phyloP scores from a whole-genome alignment of 2,113 vertebrate genomes.

The Podocnemis expansa region DNA sequence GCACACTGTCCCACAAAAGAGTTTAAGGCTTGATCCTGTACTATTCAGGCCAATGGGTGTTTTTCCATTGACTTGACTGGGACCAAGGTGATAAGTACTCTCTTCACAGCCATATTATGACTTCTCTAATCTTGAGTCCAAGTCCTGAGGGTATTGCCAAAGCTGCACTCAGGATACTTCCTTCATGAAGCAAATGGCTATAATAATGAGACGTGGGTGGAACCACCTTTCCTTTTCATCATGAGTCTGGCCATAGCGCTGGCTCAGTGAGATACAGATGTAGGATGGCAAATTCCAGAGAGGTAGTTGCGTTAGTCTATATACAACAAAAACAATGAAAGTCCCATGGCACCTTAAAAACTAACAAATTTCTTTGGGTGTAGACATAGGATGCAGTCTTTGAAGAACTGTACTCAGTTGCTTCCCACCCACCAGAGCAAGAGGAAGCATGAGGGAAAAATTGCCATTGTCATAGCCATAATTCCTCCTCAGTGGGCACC shows the following conservation, averaged over 20 bases:
- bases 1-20: background rate
- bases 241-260: too few species aligned
- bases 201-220: too few species aligned
- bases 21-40: background rate
- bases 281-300: background rate
- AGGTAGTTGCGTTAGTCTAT: too few species aligned
- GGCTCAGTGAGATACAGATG: background rate
- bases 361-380: too few species aligned
- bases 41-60: background rate
- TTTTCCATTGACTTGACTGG: background rate
- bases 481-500: background rate
- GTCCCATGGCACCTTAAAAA: too few species aligned
- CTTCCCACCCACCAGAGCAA: background rate
- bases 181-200: too few species aligned
- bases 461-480: accelerated
- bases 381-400: background rate
- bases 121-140: background rate
- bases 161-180: too few species aligned
- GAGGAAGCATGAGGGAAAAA: background rate
- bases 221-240: too few species aligned
- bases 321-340: too few species aligned
- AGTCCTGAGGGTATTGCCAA: background rate
- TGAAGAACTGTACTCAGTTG: background rate
- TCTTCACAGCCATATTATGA: background rate
- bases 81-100: background rate